Evolutionary conservation across 2,888 invertebrate species (phyloP).

Genomic region (Zhuqinia jingwanae): DNA sequence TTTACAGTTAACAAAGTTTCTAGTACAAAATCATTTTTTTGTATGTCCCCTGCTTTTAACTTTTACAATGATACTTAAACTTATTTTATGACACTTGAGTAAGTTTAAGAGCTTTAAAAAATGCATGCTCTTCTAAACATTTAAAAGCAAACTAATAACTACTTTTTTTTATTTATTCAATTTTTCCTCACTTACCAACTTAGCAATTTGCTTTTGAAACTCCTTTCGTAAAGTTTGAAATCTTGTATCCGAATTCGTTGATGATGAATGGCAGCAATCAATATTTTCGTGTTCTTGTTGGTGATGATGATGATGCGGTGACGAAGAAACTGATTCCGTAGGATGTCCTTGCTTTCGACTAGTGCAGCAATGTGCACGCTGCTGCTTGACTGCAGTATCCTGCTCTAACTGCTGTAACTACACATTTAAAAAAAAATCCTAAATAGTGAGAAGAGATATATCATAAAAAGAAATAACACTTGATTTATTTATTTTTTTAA

Average conservation of each 20-base stretch:
- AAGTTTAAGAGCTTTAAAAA: no score
- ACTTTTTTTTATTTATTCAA: neutral
- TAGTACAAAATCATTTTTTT: no score
- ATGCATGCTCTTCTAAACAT: no score
- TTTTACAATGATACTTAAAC: no score
- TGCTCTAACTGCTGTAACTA: conserved; percentile 67
- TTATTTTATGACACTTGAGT: no score
- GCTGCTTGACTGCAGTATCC: conserved; percentile 50
- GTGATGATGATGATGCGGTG: neutral
- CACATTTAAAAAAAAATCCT: conserved; percentile 37
- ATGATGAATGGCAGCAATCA: conserved; percentile 38
- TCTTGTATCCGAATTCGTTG: conserved; percentile 32
- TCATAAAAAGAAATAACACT: conserved; percentile 51
- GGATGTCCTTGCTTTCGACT: conserved; percentile 32
- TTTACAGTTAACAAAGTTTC: no score
- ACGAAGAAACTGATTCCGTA: neutral
- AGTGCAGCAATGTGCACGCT: conserved; percentile 39
- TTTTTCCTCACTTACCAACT: conserved; percentile 60
- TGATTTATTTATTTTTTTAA: conserved; percentile 45
- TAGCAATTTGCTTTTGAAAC: conserved; percentile 67
- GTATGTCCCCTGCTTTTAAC: no score
- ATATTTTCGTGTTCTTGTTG: neutral
- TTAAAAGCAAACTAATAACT: neutral
- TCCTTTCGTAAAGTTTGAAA: conserved; percentile 56
- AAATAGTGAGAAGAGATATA: conserved; percentile 26